Evolutionary conservation across 2,888 invertebrate species (phyloP), one percentile per base, ranked within the genome.

Genomic region (Ophion slaviceki): DNA sequence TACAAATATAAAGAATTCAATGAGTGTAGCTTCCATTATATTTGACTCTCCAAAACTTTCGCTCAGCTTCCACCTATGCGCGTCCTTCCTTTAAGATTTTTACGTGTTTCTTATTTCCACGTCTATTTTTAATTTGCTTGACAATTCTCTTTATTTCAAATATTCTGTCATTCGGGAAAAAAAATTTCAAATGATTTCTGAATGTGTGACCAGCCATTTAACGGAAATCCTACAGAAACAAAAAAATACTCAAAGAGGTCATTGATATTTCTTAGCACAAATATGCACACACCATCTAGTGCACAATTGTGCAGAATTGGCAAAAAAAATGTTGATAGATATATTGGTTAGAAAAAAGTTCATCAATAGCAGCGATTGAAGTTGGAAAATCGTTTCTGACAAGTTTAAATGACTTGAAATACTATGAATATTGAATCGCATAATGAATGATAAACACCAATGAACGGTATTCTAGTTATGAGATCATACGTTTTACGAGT

Each of bases 41-140:
- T 75, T 75, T 66, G 67, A 62, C 82, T 68, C 78, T 82, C 71
- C 45, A 66, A 80, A 87, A 87, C 87, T 87, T 87, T 87, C 87
- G 85, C 87, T 80, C 77, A 59, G 64, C 86, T 87, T 85, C 85
- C 78, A 80, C 80, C 70, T 57, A 74, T 32, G 24, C 7, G 24
- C 62, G 47, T 70, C 75, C 67, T 82, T 70, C 53, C 79, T 0
- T 47, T 71, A 20, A 82, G 64, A 40, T 53, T 40, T 57, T 57
- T 47, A 20, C 78, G 74, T 66, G 45, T 61, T 28, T 80, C 66
- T 84, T 71, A 47, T 11, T 75, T 68, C 68, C 75, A 70, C 11
- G 20, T 71, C 32, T 61, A 36, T 36, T 84, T 76, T 70, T 45
- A 17, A 28, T 20, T 66, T 7, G 11, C 20, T 17, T 6, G 17